phyloP scores from a whole-genome alignment of 2,888 invertebrate species.

The Phaedon cochleariae region DNA sequence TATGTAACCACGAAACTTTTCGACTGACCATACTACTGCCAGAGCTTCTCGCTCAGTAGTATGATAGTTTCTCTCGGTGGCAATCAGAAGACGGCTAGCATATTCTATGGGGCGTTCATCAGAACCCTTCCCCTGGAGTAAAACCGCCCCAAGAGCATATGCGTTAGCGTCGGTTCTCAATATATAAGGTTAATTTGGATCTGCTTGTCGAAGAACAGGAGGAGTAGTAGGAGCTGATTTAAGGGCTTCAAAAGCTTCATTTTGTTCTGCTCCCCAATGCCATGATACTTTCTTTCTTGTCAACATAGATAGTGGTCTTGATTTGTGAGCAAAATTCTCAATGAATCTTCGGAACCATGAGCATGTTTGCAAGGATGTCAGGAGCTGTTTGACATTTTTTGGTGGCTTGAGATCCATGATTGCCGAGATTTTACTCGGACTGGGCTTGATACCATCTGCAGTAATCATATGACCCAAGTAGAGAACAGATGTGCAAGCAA shows the following conservation, averaged over 20 bases:
- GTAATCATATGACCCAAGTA: constrained; percentile 3
- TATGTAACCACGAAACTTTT: constrained; percentile 56
- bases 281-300: too few relatives aligned
- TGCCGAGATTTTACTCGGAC: too few relatives aligned
- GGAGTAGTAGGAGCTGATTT: too few relatives aligned
- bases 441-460: too few relatives aligned
- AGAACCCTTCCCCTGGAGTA: constrained; percentile 28
- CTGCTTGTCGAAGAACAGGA: too few relatives aligned
- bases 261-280: too few relatives aligned
- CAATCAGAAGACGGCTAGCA: constrained; percentile 43
- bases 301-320: too few relatives aligned
- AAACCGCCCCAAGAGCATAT: constrained; percentile 29
- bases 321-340: too few relatives aligned
- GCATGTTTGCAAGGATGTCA: constrained; percentile 41
- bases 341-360: constrained; percentile 13
- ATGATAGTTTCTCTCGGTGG: constrained; percentile 43
- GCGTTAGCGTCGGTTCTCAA: constrained; percentile 20
- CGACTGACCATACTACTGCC: constrained; percentile 50
- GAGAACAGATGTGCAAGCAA: not conserved
- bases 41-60: constrained; percentile 46
- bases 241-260: too few relatives aligned
- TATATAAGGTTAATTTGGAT: too few relatives aligned
- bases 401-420: too few relatives aligned
- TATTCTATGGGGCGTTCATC: constrained; percentile 42
- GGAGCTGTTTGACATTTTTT: constrained; percentile 35